Conservation (phyloP, 2,888 invertebrate genomes). For the Prenolepis imparis region DNA sequence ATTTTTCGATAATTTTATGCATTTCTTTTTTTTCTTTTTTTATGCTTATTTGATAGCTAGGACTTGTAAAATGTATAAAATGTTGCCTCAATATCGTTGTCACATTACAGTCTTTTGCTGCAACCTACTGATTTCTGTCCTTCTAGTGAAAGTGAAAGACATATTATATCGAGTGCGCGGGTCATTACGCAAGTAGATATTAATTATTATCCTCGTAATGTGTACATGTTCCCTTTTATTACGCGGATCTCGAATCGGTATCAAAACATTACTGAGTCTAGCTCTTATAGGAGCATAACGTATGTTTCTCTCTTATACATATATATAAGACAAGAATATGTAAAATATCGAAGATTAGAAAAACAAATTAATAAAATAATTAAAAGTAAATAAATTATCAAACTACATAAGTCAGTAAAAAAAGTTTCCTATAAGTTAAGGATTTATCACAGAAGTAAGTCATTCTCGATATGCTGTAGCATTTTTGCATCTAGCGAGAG, state of each 20-base stretch:
- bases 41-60: background rate
- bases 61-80: background rate
- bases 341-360: background rate
- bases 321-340: background rate
- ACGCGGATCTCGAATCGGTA: constrained; percentile 14
- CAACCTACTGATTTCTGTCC: constrained; percentile 47
- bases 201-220: constrained; percentile 44
- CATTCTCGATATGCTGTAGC: constrained; percentile 2
- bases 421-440: background rate
- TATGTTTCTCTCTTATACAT: background rate
- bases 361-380: constrained; percentile 1
- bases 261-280: background rate
- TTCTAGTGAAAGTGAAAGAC: constrained; percentile 54
- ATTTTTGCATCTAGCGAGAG: constrained; percentile 7
- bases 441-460: constrained; percentile 3
- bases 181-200: constrained; percentile 52
- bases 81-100: constrained; percentile 5
- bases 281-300: background rate
- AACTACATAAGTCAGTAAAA: background rate
- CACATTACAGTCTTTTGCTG: constrained; percentile 9
- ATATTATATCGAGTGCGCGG: constrained; percentile 22
- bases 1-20: background rate
- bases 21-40: background rate
- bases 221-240: constrained; percentile 24
- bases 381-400: background rate